Conservation (phyloP, 1,140 invertebrate genomes). For the Nixonia krombeini region DNA sequence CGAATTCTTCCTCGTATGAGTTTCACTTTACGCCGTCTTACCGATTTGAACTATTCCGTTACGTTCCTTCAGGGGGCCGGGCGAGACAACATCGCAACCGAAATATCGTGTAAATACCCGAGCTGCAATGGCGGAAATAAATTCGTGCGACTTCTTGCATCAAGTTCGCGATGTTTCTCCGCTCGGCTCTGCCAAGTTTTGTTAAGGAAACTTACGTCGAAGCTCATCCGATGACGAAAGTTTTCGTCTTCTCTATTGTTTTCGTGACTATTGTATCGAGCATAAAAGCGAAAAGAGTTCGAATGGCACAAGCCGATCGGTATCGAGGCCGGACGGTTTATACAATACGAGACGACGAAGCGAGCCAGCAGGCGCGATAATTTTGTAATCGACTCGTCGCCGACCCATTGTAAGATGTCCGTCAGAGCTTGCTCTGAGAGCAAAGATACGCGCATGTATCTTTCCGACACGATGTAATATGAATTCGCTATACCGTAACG, state of each 20-base stretch:
- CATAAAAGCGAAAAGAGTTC: neutral
- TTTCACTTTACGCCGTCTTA: neutral
- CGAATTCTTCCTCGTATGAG: neutral
- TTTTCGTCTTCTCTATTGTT: neutral
- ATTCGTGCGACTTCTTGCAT: slow-evolving; percentile 7
- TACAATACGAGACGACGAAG: slow-evolving; percentile 38
- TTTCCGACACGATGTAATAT: slow-evolving; percentile 53
- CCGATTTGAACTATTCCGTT: too few species aligned
- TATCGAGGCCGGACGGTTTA: slow-evolving; percentile 35
- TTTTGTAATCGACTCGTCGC: slow-evolving; percentile 58
- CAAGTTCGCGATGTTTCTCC: slow-evolving; percentile 9
- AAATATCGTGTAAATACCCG: slow-evolving; percentile 11
- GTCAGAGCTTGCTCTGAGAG: slow-evolving; percentile 55
- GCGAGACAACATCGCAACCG: slow-evolving; percentile 6
- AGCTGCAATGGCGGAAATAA: neutral
- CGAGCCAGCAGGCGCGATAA: slow-evolving; percentile 55
- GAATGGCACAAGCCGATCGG: slow-evolving; percentile 16
- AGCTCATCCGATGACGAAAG: neutral
- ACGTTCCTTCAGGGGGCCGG: neutral
- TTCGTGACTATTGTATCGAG: neutral
- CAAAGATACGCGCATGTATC: slow-evolving; percentile 54
- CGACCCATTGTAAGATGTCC: slow-evolving; percentile 57
- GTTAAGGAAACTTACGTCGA: too few species aligned
- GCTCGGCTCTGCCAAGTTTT: neutral
- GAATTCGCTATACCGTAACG: slow-evolving; percentile 65